These are phyloP conservation scores for Plodia interpunctella DNA, from an alignment of 1,140 invertebrate species.

Conservation along the genomic window DNA sequence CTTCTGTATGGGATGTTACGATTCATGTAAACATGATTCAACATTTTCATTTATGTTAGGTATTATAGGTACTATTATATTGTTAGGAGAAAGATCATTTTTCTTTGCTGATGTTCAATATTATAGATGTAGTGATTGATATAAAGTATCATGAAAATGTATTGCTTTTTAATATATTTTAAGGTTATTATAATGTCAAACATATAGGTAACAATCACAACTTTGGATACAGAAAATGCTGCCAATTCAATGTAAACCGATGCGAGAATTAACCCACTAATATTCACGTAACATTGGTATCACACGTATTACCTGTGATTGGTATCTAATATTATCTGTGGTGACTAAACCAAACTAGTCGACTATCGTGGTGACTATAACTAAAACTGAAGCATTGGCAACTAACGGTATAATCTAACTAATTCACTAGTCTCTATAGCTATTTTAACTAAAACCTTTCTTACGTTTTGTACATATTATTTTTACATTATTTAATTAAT, in stretches of 20 bases:
- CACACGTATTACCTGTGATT: too few species aligned
- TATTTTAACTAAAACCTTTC: background rate
- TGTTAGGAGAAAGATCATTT: too few species aligned
- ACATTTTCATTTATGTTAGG: too few species aligned
- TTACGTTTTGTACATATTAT: background rate
- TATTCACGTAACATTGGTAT: background rate
- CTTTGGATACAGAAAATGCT: background rate
- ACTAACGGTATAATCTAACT: slow-evolving; percentile 2
- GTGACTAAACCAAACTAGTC: background rate
- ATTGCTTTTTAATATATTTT: too few species aligned
- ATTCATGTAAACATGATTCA: too few species aligned
- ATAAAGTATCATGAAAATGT: too few species aligned
- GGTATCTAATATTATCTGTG: background rate
- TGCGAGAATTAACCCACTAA: background rate
- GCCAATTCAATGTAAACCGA: background rate
- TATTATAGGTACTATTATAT: too few species aligned
- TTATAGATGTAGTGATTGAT: too few species aligned
- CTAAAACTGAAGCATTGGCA: background rate
- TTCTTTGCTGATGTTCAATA: too few species aligned
- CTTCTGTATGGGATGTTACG: too few species aligned
- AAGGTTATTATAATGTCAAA: background rate
- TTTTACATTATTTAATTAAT: background rate
- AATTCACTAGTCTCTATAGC: background rate
- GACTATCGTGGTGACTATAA: background rate
- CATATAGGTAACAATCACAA: background rate